Conservation (phyloP, 1,140 invertebrate species). For the Listronotus bonariensis region DNA sequence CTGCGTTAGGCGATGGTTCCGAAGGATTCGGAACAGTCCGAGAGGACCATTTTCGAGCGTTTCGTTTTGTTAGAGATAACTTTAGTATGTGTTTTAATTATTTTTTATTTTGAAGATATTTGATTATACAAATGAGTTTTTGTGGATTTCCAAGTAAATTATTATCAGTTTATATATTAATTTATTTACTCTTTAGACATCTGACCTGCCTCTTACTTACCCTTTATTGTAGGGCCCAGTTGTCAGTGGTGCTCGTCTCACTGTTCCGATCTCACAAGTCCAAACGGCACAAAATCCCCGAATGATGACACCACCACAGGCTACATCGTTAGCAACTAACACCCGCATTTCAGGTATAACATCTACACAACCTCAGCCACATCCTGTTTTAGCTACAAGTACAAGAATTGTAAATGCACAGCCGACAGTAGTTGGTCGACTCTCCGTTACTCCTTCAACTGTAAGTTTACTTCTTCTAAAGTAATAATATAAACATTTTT, state of each 20-base stretch:
- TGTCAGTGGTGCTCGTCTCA: constrained; percentile 48
- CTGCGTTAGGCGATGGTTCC: too few relatives aligned
- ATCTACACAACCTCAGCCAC: constrained; percentile 38
- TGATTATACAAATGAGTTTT: too few relatives aligned
- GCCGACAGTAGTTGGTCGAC: constrained; percentile 41
- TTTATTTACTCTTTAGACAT: not conserved
- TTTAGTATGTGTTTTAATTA: too few relatives aligned
- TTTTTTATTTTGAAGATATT: too few relatives aligned
- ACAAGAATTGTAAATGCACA: constrained; percentile 47
- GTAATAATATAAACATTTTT: too few relatives aligned
- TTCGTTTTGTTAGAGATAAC: too few relatives aligned
- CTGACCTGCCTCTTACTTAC: too few relatives aligned
- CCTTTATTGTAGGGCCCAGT: constrained; percentile 40
- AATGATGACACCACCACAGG: constrained; percentile 44
- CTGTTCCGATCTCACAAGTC: constrained; percentile 44
- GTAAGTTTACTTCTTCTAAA: constrained; percentile 24
- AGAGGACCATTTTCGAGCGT: too few relatives aligned
- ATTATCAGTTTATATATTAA: not conserved
- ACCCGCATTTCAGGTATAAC: constrained; percentile 47
- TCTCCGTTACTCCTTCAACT: constrained; percentile 42
- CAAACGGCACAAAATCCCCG: constrained; percentile 38
- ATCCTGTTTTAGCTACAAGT: constrained; percentile 35
- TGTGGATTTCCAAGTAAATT: constrained; percentile 2
- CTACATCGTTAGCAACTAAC: constrained; percentile 43
- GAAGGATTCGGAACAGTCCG: too few relatives aligned